Percentiles rank a stretch among this genome's conserved stretches.
These are phyloP conservation scores for Pluvianellus socialis DNA, from an alignment of 2,113 vertebrate species.

Conservation along the genomic window DNA sequence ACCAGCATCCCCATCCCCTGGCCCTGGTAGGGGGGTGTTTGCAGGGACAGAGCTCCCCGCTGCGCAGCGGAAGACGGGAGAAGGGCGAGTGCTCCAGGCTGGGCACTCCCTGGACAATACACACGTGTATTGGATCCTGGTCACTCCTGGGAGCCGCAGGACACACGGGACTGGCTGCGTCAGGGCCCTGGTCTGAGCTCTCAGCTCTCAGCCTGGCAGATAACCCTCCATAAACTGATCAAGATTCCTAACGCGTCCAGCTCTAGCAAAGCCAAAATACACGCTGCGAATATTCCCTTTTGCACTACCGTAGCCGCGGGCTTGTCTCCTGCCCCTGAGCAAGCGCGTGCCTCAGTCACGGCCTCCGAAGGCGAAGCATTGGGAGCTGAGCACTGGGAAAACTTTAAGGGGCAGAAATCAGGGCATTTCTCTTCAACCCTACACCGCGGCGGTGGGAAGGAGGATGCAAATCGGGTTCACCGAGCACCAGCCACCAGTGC, in stretches of 20 bases:
- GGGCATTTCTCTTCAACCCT: neutral
- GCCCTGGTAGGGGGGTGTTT: neutral
- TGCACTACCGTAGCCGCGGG: neutral
- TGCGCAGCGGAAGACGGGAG: too few species aligned
- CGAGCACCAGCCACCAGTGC: neutral
- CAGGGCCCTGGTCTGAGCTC: too few species aligned
- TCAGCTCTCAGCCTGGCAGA: neutral
- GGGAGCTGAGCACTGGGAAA: neutral
- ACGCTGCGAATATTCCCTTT: neutral
- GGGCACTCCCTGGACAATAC: neutral
- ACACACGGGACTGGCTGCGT: neutral
- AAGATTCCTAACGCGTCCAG: neutral
- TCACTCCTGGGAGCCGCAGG: neutral
- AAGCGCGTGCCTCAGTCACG: neutral
- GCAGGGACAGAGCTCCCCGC: neutral
- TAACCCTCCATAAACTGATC: neutral
- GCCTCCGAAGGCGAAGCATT: neutral
- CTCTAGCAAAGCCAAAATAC: too few species aligned
- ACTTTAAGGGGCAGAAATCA: neutral
- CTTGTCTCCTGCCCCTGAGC: neutral
- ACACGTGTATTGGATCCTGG: neutral
- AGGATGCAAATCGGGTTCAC: neutral
- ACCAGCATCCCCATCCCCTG: neutral
- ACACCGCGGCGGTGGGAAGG: too few species aligned
- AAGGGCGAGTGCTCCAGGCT: rapidly evolving